A percentile compares a stretch with the other conserved stretches of the same genome.
Conservation (phyloP, 92 coral and sea anemone species). For the Phymanthus crucifer region DNA sequence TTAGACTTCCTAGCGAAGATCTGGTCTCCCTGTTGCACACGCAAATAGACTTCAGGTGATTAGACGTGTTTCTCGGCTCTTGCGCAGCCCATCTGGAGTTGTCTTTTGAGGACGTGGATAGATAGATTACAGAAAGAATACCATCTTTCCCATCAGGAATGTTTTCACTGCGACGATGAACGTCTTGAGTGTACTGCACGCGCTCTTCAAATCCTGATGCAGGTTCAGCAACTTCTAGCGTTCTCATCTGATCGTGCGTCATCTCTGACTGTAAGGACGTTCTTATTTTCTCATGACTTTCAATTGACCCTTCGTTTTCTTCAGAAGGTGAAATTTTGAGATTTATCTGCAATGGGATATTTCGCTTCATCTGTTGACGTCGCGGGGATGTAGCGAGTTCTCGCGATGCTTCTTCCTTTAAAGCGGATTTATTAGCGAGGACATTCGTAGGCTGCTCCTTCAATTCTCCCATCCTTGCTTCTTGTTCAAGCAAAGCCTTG, state of each 20-base stretch:
- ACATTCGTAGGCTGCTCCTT: neutral
- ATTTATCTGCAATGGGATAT: neutral
- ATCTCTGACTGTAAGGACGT: neutral
- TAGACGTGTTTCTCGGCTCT: neutral
- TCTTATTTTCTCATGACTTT: neutral
- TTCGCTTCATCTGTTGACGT: neutral
- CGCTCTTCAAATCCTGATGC: neutral
- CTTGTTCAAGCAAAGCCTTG: conserved; percentile 2
- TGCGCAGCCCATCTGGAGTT: neutral
- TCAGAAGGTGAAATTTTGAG: neutral
- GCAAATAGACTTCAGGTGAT: neutral
- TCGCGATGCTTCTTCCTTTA: neutral
- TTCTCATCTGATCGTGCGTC: neutral
- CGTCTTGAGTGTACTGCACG: neutral
- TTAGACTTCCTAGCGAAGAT: neutral
- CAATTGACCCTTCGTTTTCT: neutral
- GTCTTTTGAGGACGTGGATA: neutral
- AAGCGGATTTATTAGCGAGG: neutral
- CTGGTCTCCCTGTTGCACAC: neutral
- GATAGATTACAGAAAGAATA: neutral
- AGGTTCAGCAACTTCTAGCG: neutral
- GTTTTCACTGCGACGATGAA: neutral
- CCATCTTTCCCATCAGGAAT: neutral
- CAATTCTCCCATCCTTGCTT: neutral
- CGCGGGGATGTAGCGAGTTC: neutral